Base-by-base conservation (phyloP, 2,113 vertebrate genomes). In the Hystrix cristata region DNA sequence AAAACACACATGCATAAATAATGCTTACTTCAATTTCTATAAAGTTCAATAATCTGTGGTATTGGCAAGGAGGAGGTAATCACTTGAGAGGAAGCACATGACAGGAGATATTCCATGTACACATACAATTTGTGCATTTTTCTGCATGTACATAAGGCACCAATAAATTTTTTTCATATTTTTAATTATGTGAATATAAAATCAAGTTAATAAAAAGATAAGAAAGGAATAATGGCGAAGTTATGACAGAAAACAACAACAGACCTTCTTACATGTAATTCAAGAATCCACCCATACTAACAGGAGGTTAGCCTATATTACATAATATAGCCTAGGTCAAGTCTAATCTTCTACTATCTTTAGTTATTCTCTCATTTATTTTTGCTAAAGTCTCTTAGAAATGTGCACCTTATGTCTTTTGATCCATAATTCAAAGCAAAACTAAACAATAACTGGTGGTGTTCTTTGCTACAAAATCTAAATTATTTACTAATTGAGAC, bases 1-100 rank as follows among this genome's bases (percentile, higher is more conserved):
- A 38, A 91, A 7, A 78, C 7, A 65, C 53, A 86, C 25, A 78
- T 1, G 74, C 0, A 55, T 11, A 95, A 80, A 85, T 9, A 82
- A 53, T 27, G 4, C 1, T 21, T 27, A 23, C 59, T 89, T 86
- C 72, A 16, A 79, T 46, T 95, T 94, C 71, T 27, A 43, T 74
- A 96, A 87, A 92, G 89, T 92, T 83, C 43, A 90, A 71, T 86
- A 48, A 78, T 81, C 16, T 92, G 62, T 14, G 60, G 27, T 15
- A 31, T 3, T 91, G 13, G 25, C 95, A 48, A 64, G 29, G 65
- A 62, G 7, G 3, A 82, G 3, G 51, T 31, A 46, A 71, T 60
- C 84, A n/a, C 12, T 48, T 76, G 29, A 4, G 6, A 31, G 55
- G n/a, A 29, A 74, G 18, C 62, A 60, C 4, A 38, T 0, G 5